phyloP scores from a whole-genome alignment of 2,113 vertebrate genomes.

The Scolopax mira region DNA sequence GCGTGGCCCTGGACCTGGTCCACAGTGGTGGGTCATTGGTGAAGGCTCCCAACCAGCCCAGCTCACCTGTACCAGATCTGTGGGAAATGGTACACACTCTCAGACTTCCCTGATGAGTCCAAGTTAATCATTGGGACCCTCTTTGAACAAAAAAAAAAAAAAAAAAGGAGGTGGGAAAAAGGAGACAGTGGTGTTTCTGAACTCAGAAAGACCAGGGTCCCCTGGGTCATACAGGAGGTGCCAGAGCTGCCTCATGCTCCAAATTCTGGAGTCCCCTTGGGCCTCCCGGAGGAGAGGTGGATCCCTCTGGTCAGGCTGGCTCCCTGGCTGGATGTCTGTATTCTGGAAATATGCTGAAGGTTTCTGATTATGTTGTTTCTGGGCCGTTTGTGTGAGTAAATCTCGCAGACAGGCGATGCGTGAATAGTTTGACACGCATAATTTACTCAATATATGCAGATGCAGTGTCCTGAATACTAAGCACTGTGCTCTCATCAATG shows the following conservation, averaged over 20 bases:
- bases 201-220: not conserved
- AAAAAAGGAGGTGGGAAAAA: not conserved
- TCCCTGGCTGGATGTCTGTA: not conserved
- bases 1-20: accelerated
- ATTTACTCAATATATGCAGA: conserved; percentile 35
- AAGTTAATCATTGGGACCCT: not conserved
- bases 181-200: not conserved
- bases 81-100: not conserved
- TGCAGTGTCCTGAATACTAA: conserved; percentile 2
- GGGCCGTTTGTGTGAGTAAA: conserved; percentile 4
- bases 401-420: not conserved
- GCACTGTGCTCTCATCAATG: not conserved
- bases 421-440: conserved; percentile 19
- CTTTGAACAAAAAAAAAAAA: not conserved
- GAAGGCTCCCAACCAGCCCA: not conserved
- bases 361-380: not conserved
- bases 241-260: not conserved
- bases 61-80: not conserved
- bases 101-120: not conserved
- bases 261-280: not conserved
- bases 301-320: not conserved
- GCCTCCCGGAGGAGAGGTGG: not conserved
- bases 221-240: not conserved
- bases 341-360: not conserved
- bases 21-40: accelerated